Conservation (phyloP, 2,113 vertebrate species). For the Plecturocebus donacophilus region DNA sequence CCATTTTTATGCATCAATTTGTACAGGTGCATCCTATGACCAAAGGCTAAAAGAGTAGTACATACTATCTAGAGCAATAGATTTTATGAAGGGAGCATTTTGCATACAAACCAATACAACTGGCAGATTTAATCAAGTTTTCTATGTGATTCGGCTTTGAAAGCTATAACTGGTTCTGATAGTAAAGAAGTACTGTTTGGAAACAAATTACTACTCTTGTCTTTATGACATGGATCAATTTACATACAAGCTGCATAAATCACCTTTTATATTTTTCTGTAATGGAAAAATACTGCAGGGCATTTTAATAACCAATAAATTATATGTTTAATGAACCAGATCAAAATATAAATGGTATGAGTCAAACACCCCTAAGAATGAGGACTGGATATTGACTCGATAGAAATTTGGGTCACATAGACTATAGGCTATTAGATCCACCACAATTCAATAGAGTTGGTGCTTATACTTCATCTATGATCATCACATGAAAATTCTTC, state of each 20-base stretch:
- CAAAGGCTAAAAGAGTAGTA: constrained; percentile 41
- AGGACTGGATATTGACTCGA: constrained; percentile 39
- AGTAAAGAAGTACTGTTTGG: constrained; percentile 61
- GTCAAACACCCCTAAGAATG: constrained; percentile 58
- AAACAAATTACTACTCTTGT: constrained; percentile 72
- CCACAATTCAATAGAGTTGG: constrained; percentile 33
- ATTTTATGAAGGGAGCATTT: constrained; percentile 51
- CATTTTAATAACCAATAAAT: constrained; percentile 79
- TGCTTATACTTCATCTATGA: constrained; percentile 66
- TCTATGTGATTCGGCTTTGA: constrained; percentile 61
- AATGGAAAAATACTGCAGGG: constrained; percentile 64
- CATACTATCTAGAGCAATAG: not conserved
- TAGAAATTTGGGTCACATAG: constrained; percentile 66
- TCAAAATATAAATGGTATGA: constrained; percentile 70
- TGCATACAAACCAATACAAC: constrained; percentile 42
- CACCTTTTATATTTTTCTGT: constrained; percentile 67
- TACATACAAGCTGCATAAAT: constrained; percentile 63
- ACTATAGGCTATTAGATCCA: constrained; percentile 50
- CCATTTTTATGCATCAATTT: constrained; percentile 54
- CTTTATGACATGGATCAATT: constrained; percentile 75
- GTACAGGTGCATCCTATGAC: not conserved
- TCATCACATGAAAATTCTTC: constrained; percentile 61
- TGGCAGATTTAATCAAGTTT: constrained; percentile 62
- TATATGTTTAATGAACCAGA: constrained; percentile 74
- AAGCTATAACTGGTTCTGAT: constrained; percentile 45